Evolutionary conservation across 2,888 invertebrate species (phyloP).

Genomic region (Caenorhabditis sp.): DNA sequence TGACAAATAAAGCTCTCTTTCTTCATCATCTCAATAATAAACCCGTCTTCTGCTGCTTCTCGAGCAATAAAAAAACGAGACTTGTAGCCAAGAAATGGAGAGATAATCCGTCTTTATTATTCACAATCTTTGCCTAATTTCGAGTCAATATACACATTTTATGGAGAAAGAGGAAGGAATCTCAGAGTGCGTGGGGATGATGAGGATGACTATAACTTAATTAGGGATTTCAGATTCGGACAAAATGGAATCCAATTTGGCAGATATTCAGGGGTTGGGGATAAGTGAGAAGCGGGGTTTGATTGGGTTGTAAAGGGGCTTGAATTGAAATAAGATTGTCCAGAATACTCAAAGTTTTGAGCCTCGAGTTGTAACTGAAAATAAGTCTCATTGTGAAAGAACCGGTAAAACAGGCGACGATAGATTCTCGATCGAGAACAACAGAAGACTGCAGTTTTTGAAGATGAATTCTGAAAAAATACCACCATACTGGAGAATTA

Average conservation of each 20-base stretch:
- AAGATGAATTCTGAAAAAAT: too few relatives aligned
- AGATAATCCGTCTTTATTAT: slow-evolving; percentile 35
- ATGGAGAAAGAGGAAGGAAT: background rate
- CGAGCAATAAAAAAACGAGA: slow-evolving; percentile 7
- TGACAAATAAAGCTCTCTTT: background rate
- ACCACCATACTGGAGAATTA: too few relatives aligned
- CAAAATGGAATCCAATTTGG: slow-evolving; percentile 6
- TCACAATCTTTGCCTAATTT: slow-evolving; percentile 16
- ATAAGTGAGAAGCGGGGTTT: background rate
- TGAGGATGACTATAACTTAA: slow-evolving; percentile 19
- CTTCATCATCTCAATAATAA: slow-evolving; percentile 2
- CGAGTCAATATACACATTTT: slow-evolving; percentile 13
- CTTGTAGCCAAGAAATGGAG: slow-evolving; percentile 12
- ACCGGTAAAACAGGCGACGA: too few relatives aligned
- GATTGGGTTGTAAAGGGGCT: background rate
- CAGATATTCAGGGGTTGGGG: background rate
- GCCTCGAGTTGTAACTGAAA: too few relatives aligned
- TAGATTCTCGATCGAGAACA: too few relatives aligned
- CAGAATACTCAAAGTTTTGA: too few relatives aligned
- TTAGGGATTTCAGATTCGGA: slow-evolving; percentile 8
- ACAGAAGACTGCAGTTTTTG: too few relatives aligned
- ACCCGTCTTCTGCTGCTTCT: background rate
- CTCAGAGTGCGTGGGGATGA: background rate
- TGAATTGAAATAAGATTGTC: too few relatives aligned
- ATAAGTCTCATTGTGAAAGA: too few relatives aligned